Evolutionary conservation across 2,797 vertebrate species (phyloP), one percentile per base, ranked within the genome.

Genomic region (Manis javanica): DNA sequence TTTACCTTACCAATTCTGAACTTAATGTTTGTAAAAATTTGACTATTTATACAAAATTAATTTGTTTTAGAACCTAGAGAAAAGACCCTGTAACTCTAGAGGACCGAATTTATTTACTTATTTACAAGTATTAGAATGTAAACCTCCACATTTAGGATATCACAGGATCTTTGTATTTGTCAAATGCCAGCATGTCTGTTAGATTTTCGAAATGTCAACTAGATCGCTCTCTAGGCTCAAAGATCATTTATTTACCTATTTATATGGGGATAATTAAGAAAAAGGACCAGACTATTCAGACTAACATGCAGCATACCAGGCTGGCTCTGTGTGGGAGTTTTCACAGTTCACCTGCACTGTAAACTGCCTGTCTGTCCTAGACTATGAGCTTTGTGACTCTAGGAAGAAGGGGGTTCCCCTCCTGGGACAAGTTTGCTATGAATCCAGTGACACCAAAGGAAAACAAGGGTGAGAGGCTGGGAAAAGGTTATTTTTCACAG

Each of bases 41-140:
- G 42, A 75, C 42, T 82, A 31, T 49, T 85, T 66, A 24, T 51
- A 18, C 1, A 95, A 93, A 86, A 82, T 34, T 66, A 23, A 79
- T 68, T 92, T 90, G 55, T 94, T n/a, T 61, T n/a, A 78, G 42
- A 92, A 92, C 24, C 66, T 61, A 75, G 37, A 88, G 29, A 61
- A 75, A 87, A 77, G 55, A 91, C 49, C n/a, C n/a, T 15, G 7
- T 72, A 66, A 94, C 10, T 29, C 46, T 39, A 24, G 64, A 78
- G 49, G 49, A 42, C 51, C 49, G 21, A 55, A 90, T 61, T 88
- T 81, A 37, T 14, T 74, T 42, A 34, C 74, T 75, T 61, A 78
- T 71, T 10, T 31, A 61, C 19, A 77, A 75, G 37, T 10, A 85
- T 19, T 29, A 16, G 83, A 51, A 77, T 83, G 34, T 31, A 79